Conservation (phyloP, 2,797 vertebrate species). For the Moxostoma hubbsi region DNA sequence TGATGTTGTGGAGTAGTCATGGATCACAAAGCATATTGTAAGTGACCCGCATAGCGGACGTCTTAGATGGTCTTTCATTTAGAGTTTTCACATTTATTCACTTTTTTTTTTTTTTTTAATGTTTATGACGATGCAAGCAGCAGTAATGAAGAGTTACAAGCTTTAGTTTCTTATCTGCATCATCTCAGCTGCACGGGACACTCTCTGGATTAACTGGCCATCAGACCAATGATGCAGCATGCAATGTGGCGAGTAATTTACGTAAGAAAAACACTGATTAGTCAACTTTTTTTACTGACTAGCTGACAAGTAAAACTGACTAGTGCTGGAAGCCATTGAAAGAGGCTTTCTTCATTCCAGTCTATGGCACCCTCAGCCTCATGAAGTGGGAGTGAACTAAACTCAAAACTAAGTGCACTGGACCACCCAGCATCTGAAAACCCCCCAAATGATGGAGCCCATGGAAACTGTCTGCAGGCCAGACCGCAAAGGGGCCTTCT, state of each 20-base stretch:
- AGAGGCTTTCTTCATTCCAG: not conserved
- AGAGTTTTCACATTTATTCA: too few species aligned
- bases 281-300: not conserved
- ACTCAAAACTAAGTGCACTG: constrained; percentile 1
- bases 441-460: not conserved
- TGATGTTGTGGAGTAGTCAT: too few species aligned
- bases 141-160: too few species aligned
- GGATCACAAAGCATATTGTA: too few species aligned
- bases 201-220: too few species aligned
- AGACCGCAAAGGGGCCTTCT: not conserved
- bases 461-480: constrained; percentile 9
- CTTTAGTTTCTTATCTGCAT: too few species aligned
- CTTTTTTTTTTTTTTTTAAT: too few species aligned
- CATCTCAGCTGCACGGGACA: too few species aligned
- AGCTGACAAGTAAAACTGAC: not conserved
- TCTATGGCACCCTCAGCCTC: not conserved
- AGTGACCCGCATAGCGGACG: too few species aligned
- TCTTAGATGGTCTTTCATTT: too few species aligned
- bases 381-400: constrained; percentile 1
- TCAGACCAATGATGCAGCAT: too few species aligned
- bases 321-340: not conserved
- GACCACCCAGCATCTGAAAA: constrained; percentile 23
- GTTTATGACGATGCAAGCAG: too few species aligned
- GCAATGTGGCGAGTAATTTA: not conserved
- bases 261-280: not conserved